Base-by-base conservation (phyloP, 1,140 invertebrate genomes). In the Drosophila parvula region DNA sequence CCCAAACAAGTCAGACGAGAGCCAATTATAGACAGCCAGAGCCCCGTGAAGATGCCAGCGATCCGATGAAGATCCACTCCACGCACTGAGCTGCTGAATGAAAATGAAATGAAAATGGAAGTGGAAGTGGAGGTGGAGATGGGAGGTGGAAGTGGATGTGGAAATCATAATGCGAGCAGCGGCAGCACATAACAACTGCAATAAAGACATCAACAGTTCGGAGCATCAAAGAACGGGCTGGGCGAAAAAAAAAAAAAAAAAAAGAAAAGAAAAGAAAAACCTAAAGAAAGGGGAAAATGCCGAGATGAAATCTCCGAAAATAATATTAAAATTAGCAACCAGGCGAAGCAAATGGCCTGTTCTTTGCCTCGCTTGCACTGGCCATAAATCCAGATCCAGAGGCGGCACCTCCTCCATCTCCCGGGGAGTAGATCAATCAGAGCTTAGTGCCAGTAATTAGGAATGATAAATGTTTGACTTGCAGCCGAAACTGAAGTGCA, bases 311-410 rank as follows among this genome's bases (percentile, higher is more conserved):
- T 84, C 75, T 89, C 85, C 84, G 81, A 90, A 89, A 89, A 89
- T 89, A 89, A 88, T 88, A 89, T 88, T 78, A 89, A 88, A 89
- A 89, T 88, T 78, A 88, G 84, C 84, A 88, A 89, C 67, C 74
- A 81, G 78, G 85, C 84, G 85, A 70, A 81, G 78, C 78, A 89
- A 89, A 89, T 89, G 84, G 82, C 65, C 68, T 88, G 81, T 69
- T 73, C 48, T 62, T 57, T 48, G 56, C 44, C 27, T 44, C 41
- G 38, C 8, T 40, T 43, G 22, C 48, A 59, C 30, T 41, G 58
- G 28, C 44, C 56, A 88, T 88, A 88, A 83, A 83, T 88, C 56
- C 60, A 74, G 58, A 45, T 43, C 34, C 68, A 27, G 30, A 48
- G 79, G 50, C 76, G 67, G 45, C 81, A 71, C 61, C 55, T 81